Evolutionary conservation across 2,113 vertebrate genomes (phyloP).

Genomic region (Ascaphus truei): DNA sequence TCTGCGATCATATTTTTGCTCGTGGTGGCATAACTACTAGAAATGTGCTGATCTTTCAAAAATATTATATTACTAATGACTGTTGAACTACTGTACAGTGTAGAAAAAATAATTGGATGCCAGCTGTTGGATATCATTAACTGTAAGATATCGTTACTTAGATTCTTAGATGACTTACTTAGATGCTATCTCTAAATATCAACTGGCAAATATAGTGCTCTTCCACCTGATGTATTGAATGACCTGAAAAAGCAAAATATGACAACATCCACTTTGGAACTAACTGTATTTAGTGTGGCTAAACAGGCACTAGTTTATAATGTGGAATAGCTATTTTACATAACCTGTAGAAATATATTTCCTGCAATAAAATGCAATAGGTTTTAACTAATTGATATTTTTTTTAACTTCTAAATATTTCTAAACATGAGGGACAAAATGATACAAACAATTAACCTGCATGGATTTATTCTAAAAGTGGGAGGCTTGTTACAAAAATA

Average conservation of each 20-base stretch:
- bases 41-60: background rate
- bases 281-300: no score
- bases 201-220: no score
- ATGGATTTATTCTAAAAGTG: background rate
- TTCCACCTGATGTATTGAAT: no score
- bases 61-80: background rate
- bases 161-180: no score
- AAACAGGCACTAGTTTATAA: background rate
- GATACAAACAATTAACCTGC: constrained; percentile 8
- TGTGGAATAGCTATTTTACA: background rate
- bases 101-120: background rate
- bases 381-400: background rate
- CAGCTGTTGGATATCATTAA: background rate
- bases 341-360: background rate
- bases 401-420: constrained; percentile 12
- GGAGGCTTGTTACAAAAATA: background rate
- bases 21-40: background rate
- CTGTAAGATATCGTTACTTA: background rate
- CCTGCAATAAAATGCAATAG: background rate
- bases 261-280: no score
- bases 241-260: no score
- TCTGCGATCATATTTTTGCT: no score
- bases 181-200: background rate
- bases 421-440: background rate
- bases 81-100: no score